These are phyloP conservation scores for Octodonta nipae DNA, from an alignment of 2,888 invertebrate species.

Conservation along the genomic window DNA sequence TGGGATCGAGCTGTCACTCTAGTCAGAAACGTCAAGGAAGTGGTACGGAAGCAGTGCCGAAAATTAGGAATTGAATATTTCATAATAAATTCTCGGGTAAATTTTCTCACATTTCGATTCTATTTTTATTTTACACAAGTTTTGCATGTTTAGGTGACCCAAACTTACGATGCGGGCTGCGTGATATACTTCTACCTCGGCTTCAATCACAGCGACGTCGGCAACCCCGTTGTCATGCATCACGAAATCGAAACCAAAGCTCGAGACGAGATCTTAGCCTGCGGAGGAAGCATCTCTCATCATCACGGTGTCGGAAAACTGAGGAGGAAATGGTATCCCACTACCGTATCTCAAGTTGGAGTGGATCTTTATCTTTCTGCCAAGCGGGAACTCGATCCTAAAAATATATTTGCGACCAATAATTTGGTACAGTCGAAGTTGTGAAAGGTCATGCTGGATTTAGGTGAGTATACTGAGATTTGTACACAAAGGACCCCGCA, in stretches of 20 bases:
- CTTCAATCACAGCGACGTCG: constrained; percentile 39
- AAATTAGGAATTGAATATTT: constrained; percentile 46
- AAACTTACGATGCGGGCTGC: constrained; percentile 94
- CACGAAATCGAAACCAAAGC: constrained; percentile 80
- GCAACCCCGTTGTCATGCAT: constrained; percentile 75
- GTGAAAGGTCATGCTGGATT: too few species aligned
- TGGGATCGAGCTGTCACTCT: constrained; percentile 80
- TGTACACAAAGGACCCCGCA: too few species aligned
- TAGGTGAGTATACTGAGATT: too few species aligned
- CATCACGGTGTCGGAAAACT: constrained; percentile 95
- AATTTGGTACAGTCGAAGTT: constrained; percentile 48
- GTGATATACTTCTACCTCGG: constrained; percentile 62
- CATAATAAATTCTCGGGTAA: constrained; percentile 64
- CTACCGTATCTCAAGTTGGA: constrained; percentile 73
- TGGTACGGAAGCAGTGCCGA: constrained; percentile 52
- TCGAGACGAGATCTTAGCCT: constrained; percentile 80
- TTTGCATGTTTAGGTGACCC: too few species aligned
- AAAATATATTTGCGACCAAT: constrained; percentile 83
- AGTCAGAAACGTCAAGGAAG: constrained; percentile 79
- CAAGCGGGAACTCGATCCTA: constrained; percentile 80
- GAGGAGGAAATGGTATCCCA: constrained; percentile 72
- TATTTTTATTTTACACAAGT: too few species aligned
- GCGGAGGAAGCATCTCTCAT: constrained; percentile 86
- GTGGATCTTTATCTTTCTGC: constrained; percentile 64
- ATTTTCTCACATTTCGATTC: too few species aligned